Base-by-base conservation (phyloP, 2,797 vertebrate species). In the Muscicapa striata region DNA sequence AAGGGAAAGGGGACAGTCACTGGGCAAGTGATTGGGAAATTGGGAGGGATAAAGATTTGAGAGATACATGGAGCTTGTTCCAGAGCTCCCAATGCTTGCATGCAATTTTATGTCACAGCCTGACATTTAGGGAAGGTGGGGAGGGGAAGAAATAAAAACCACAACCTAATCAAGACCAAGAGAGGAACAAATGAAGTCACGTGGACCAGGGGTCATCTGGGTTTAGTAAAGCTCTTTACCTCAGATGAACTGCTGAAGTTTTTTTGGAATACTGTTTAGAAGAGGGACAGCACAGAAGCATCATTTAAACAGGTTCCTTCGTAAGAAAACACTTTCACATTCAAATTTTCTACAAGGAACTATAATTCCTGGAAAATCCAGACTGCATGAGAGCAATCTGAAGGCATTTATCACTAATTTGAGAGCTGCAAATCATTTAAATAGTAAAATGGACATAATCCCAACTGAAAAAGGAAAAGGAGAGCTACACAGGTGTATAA, bases 131-230 rank as follows among this genome's bases (percentile, higher is more conserved):
- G 95, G 96, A 97, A 97, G 92, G 92, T 94, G 95, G 96, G 95
- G 93, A 96, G 89, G 90, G 96, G 92, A 97, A 97, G 95, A 95
- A 93, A 86, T 88, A 90, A 93, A 86, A 94, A 84, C 62, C 91
- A 91, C 95, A 95, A 96, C 93, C 96, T 95, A 92, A 94, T 95
- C 66, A 95, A 91, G 88, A 88, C 96, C 97, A 97, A 97, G 97
- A 96, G 96, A 82, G 96, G 96, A 97, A 97, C 96, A 93, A 96
- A 97, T 97, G 97, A 97, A 97, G 95, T 97, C 97, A 97, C 96
- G 96, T 97, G 97, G 97, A 97, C 96, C 94, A 92, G 93, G 64
- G 82, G 93, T 95, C 96, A 95, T 92, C 92, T 94, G 92, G 78
- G 88, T 94, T 97, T 97, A 97, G 96, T 95, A 92, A 95, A 96